Percentiles rank a stretch among this genome's conserved stretches.
Conservation (phyloP, 2,113 vertebrate species). For the Dascyllus trimaculatus region DNA sequence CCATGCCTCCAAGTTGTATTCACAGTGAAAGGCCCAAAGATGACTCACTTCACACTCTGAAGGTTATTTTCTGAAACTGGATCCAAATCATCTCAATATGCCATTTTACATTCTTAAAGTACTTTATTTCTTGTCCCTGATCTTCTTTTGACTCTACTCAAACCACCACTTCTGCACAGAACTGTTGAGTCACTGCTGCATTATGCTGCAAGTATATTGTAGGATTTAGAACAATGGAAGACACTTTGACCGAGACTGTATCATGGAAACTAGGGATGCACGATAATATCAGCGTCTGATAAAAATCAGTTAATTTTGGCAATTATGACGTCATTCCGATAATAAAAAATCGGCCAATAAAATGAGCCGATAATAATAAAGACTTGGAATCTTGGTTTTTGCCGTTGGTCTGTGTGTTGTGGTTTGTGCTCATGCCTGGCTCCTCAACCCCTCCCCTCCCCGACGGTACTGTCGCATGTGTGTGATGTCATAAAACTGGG, state of each 20-base stretch:
- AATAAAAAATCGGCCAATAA: too few species aligned
- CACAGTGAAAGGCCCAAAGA: neutral
- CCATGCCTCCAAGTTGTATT: constrained; percentile 1
- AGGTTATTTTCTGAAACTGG: constrained; percentile 18
- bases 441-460: too few species aligned
- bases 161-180: neutral
- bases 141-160: neutral
- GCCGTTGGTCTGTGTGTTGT: too few species aligned
- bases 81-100: constrained; percentile 10
- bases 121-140: neutral
- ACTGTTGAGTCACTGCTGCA: neutral
- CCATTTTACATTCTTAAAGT: neutral
- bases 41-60: constrained; percentile 18
- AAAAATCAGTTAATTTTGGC: too few species aligned
- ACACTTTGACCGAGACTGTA: neutral
- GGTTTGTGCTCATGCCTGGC: too few species aligned
- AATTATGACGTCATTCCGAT: too few species aligned
- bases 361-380: too few species aligned
- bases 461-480: too few species aligned
- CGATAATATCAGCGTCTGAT: too few species aligned
- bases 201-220: neutral
- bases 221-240: neutral
- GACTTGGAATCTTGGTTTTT: too few species aligned
- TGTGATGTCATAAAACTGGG: too few species aligned
- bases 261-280: neutral